phyloP scores from a whole-genome alignment of 2,113 vertebrate species.

The Tamias sibiricus region DNA sequence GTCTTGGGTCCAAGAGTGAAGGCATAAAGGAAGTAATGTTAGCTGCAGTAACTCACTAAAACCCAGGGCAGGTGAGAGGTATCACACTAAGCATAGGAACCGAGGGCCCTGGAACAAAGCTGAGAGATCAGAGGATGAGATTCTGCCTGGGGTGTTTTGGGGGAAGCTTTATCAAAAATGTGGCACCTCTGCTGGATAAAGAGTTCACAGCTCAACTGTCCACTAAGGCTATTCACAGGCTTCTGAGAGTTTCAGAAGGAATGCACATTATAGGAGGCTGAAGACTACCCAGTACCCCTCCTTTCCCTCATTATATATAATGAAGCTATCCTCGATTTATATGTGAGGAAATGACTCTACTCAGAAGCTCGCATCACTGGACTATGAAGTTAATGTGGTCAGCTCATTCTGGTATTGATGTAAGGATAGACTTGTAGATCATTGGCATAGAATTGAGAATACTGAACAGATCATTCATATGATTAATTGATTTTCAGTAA shows the following conservation, averaged over 20 bases:
- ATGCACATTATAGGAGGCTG: background rate
- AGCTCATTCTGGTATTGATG: background rate
- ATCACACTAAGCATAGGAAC: background rate
- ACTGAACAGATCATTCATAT: background rate
- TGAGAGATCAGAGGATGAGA: background rate
- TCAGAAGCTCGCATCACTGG: background rate
- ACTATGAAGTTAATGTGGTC: background rate
- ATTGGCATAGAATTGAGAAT: background rate
- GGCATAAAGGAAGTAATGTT: background rate
- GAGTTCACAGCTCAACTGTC: background rate
- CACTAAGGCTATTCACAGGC: background rate
- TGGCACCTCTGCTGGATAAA: background rate
- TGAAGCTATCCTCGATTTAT: background rate
- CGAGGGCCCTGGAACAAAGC: background rate
- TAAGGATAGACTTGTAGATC: background rate
- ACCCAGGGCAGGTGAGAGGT: background rate
- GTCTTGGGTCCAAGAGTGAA: background rate
- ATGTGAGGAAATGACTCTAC: background rate
- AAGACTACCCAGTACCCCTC: background rate
- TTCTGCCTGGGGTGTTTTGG: background rate
- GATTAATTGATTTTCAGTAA: constrained; percentile 7
- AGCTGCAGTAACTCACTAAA: background rate
- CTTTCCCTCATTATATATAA: background rate
- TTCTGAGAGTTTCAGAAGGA: background rate
- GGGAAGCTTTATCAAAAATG: background rate